Evolutionary conservation across 2,888 invertebrate genomes (phyloP).

Genomic region (Cryptocheilus praepositus): DNA sequence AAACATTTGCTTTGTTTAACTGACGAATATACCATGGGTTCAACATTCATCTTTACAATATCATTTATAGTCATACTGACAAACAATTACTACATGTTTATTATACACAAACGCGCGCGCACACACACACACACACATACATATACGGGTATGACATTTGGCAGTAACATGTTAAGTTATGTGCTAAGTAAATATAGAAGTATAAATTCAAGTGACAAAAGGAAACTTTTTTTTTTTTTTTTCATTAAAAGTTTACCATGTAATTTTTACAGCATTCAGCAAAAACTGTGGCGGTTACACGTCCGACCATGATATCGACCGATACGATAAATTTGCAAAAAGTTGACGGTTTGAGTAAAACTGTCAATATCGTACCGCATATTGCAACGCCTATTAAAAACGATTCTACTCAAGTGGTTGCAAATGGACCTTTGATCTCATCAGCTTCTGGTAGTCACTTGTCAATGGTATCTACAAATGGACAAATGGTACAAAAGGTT

Average conservation of each 20-base stretch:
- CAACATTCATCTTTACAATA: no score
- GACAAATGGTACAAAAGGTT: conserved; percentile 77
- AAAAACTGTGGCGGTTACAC: conserved; percentile 61
- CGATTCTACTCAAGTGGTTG: conserved; percentile 57
- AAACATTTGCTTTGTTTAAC: not conserved
- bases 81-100: not conserved
- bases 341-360: conserved; percentile 59
- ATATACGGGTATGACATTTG: no score
- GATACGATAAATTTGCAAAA: conserved; percentile 54
- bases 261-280: conserved; percentile 52
- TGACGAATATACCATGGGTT: not conserved
- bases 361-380: conserved; percentile 57
- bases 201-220: no score
- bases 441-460: conserved; percentile 56
- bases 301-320: conserved; percentile 58
- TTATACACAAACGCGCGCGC: no score
- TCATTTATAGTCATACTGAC: not conserved
- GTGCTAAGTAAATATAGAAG: no score
- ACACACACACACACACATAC: no score
- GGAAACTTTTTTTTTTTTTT: not conserved
- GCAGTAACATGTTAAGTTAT: no score
- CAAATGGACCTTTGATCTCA: conserved; percentile 60
- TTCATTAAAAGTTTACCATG: not conserved
- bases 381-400: conserved; percentile 64
- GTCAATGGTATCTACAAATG: conserved; percentile 60